phyloP scores from a whole-genome alignment of 1,140 invertebrate species.

The Drosophila nikananu region DNA sequence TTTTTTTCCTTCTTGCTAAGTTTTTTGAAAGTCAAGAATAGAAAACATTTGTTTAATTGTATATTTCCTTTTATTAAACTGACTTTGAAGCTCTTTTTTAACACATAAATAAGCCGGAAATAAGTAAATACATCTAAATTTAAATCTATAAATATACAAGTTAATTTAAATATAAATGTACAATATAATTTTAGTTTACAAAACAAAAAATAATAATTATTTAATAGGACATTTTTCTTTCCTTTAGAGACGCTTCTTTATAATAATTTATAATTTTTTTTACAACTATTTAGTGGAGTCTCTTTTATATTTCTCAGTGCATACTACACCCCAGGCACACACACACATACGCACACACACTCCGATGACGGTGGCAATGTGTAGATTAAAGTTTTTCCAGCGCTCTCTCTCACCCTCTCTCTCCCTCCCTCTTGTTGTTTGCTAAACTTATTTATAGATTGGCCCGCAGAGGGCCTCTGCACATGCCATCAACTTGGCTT shows the following conservation, averaged over 20 bases:
- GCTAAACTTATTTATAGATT: constrained; percentile 58
- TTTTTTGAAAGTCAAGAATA: no score
- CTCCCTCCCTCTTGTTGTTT: constrained; percentile 11
- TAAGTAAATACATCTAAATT: no score
- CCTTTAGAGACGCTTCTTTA: not conserved
- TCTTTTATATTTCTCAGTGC: not conserved
- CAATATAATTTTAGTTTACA: not conserved
- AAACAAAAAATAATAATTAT: not conserved
- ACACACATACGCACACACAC: not conserved
- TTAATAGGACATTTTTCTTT: not conserved
- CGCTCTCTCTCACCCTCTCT: not conserved
- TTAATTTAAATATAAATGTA: no score
- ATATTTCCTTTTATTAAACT: no score
- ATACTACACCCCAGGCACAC: not conserved
- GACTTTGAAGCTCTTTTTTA: no score
- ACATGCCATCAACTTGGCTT: constrained; percentile 41
- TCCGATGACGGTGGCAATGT: constrained; percentile 6
- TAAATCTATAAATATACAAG: no score
- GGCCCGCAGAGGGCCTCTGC: constrained; percentile 36
- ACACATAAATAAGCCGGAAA: no score
- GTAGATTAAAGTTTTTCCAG: constrained; percentile 26
- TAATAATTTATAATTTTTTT: no score
- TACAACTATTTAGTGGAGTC: not conserved
- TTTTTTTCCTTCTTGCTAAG: no score
- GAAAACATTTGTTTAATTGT: no score